phyloP scores from a whole-genome alignment of 92 coral and sea anemone species.

The Plumapathes pennacea region DNA sequence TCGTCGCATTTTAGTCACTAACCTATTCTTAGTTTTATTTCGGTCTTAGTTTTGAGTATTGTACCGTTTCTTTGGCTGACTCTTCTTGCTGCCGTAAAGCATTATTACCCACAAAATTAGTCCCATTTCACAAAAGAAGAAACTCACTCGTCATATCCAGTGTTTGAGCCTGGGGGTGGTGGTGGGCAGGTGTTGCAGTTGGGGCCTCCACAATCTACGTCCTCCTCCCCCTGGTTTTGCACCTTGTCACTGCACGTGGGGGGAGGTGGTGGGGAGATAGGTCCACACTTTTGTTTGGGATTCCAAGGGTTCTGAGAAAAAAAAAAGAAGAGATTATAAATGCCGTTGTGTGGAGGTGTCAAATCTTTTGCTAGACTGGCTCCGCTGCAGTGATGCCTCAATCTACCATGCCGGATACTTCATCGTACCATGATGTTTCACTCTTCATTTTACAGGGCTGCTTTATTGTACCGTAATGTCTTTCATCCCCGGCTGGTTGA shows the following conservation, averaged over 20 bases:
- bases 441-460: no score
- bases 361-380: background rate
- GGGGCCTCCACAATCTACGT: constrained; percentile 42
- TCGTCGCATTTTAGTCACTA: no score
- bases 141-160: constrained; percentile 23
- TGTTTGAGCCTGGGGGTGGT: constrained; percentile 12
- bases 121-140: background rate
- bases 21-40: no score
- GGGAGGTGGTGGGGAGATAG: constrained; percentile 31
- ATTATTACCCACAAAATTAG: no score
- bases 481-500: constrained; percentile 21
- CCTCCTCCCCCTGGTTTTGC: constrained; percentile 42
- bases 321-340: background rate
- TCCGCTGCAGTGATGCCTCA: no score
- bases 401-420: no score
- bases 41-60: no score
- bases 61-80: no score
- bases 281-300: constrained; percentile 39
- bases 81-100: no score
- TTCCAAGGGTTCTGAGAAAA: constrained; percentile 26
- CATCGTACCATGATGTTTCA: no score
- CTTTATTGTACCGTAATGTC: constrained; percentile 6
- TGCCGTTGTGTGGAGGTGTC: background rate
- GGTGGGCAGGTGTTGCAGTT: constrained; percentile 27
- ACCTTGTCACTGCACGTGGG: constrained; percentile 29